A percentile compares a stretch with the other conserved stretches of the same genome.
phyloP scores from a whole-genome alignment of 2,888 invertebrate species.

The Cosmia trapezina region DNA sequence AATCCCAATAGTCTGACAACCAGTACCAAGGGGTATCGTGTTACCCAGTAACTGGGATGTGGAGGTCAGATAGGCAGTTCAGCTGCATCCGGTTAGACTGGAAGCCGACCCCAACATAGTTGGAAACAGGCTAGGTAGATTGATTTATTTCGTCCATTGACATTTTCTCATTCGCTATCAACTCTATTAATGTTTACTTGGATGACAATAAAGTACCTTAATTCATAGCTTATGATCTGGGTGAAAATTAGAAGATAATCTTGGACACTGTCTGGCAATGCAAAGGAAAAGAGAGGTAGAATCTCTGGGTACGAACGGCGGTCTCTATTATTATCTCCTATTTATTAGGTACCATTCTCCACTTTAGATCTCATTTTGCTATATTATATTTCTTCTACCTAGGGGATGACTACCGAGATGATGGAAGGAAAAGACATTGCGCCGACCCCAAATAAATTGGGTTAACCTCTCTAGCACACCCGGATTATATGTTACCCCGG shows the following conservation, averaged over 20 bases:
- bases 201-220: not conserved
- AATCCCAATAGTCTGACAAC: not conserved
- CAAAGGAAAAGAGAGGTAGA: not conserved
- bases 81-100: no score
- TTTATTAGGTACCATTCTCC: not conserved
- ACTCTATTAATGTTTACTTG: not conserved
- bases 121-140: not conserved
- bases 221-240: not conserved
- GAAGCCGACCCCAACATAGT: not conserved
- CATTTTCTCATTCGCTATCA: not conserved
- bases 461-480: no score
- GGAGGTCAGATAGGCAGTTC: not conserved
- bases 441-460: not conserved
- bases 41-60: not conserved
- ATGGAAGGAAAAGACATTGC: not conserved
- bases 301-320: not conserved
- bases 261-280: not conserved
- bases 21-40: not conserved
- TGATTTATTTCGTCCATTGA: no score
- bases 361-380: not conserved
- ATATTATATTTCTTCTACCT: no score
- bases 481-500: no score
- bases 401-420: not conserved
- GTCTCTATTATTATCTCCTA: not conserved
- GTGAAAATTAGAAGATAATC: not conserved